These are phyloP conservation scores for Anarrhichthys ocellatus DNA, from an alignment of 2,113 vertebrate species.

Conservation along the genomic window DNA sequence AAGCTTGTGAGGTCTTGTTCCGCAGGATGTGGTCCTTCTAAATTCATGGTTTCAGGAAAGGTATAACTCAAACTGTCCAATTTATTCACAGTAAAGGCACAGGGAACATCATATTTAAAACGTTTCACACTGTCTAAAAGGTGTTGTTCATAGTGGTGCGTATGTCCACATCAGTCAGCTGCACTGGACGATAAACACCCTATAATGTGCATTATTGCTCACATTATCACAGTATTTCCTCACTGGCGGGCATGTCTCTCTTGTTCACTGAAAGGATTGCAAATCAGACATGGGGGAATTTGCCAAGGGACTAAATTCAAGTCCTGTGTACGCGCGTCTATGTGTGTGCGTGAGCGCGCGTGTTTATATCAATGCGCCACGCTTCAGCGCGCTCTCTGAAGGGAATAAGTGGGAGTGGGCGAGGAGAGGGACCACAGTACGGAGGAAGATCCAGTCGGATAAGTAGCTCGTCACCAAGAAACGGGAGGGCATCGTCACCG, in stretches of 20 bases:
- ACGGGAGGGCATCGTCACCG: conserved; percentile 38
- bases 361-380: conserved; percentile 64
- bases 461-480: conserved; percentile 53
- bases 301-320: conserved; percentile 23
- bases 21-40: neutral
- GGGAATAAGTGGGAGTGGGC: conserved; percentile 75
- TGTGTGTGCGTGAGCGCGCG: conserved; percentile 52
- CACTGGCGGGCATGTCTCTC: neutral
- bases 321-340: conserved; percentile 14
- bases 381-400: conserved; percentile 68
- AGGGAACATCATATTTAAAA: neutral
- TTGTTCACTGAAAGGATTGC: neutral
- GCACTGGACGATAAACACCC: neutral
- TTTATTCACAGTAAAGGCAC: neutral
- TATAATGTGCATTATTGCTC: conserved; percentile 1
- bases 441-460: conserved; percentile 51
- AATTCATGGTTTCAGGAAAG: neutral
- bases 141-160: neutral
- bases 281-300: conserved; percentile 40
- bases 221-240: conserved; percentile 1
- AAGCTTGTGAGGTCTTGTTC: neutral
- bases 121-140: neutral
- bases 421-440: conserved; percentile 64
- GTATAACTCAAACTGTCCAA: neutral
- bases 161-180: neutral